These are phyloP conservation scores for Eulemur rufifrons DNA, from an alignment of 2,113 vertebrate genomes.

Conservation along the genomic window DNA sequence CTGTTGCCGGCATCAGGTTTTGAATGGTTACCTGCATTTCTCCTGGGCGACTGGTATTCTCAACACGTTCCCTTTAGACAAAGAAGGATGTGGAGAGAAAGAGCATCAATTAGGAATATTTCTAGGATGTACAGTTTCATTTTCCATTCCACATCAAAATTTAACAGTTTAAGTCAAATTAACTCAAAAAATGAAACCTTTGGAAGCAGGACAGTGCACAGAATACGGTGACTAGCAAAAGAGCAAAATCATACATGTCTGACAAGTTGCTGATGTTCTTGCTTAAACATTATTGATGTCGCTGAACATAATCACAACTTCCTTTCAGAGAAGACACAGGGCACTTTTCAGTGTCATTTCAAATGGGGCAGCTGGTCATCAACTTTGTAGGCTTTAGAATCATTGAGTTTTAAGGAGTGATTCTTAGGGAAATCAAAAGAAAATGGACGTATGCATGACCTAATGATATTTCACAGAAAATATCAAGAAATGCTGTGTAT, in stretches of 20 bases:
- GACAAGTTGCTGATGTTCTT: neutral
- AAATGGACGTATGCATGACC: neutral
- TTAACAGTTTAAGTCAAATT: neutral
- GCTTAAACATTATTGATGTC: neutral
- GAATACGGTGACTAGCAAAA: neutral
- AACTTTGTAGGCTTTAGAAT: neutral
- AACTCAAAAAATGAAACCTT: neutral
- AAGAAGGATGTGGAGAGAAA: conserved; percentile 54
- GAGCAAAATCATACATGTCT: neutral
- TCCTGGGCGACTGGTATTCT: conserved; percentile 94
- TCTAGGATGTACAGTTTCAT: neutral
- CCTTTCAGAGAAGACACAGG: neutral
- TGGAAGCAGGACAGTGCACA: neutral
- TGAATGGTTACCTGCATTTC: conserved; percentile 97
- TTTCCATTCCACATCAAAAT: neutral
- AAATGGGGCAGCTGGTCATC: neutral
- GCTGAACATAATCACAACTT: neutral
- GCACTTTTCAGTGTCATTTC: neutral
- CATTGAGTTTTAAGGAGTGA: neutral
- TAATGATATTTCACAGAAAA: conserved; percentile 29
- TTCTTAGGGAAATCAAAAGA: neutral
- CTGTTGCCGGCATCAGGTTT: conserved; percentile 96
- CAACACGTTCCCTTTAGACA: conserved; percentile 91
- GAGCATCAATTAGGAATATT: neutral
- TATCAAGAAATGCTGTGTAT: neutral